Percentiles rank a stretch among this genome's conserved stretches.
phyloP scores from a whole-genome alignment of 2,797 vertebrate genomes.

The Hippopotamyrus pictus region DNA sequence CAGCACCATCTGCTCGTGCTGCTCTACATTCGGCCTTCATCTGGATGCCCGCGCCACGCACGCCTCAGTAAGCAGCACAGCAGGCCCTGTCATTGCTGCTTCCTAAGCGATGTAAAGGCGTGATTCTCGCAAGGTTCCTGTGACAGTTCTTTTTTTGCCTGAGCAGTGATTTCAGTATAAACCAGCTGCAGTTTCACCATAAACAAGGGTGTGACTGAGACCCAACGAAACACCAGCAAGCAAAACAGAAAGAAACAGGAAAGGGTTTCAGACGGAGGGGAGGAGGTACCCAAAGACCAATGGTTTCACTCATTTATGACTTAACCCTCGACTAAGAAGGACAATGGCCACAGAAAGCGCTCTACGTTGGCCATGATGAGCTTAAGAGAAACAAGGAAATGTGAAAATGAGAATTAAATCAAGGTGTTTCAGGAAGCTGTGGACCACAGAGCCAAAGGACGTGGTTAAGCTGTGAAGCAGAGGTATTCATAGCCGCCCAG shows the following conservation, averaged over 20 bases:
- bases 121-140: background rate
- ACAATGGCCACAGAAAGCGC: background rate
- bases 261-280: background rate
- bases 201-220: background rate
- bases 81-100: background rate
- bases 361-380: conserved; percentile 38
- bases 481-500: background rate
- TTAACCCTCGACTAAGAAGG: background rate
- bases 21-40: background rate
- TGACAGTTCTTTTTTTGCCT: background rate
- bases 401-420: conserved; percentile 49
- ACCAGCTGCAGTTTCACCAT: background rate
- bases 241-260: conserved; percentile 5
- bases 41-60: background rate
- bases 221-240: background rate
- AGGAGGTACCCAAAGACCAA: background rate
- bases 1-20: background rate
- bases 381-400: conserved; percentile 36
- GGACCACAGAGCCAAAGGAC: conserved; percentile 38
- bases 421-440: conserved; percentile 48
- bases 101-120: background rate
- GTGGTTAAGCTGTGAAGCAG: conserved; percentile 9
- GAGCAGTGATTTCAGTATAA: conserved; percentile 1
- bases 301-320: background rate
- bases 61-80: background rate